Evolutionary conservation across 2,113 vertebrate species (phyloP).

Genomic region (Pogona vitticeps): DNA sequence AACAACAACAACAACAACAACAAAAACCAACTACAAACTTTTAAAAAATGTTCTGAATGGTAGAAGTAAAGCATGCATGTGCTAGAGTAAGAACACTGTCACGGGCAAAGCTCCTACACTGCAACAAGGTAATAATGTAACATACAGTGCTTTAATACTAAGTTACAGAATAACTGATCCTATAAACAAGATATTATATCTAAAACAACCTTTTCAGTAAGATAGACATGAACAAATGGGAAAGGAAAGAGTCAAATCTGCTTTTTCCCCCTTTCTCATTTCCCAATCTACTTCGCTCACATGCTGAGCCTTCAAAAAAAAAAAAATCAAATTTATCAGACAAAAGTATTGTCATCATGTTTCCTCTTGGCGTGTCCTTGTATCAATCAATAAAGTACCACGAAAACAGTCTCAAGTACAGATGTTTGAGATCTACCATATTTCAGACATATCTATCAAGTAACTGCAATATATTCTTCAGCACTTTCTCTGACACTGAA

Average conservation of each 20-base stretch:
- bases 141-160: not conserved
- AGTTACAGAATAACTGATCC: not conserved
- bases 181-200: too few relatives aligned
- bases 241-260: not conserved
- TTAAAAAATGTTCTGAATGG: not conserved
- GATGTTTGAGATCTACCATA: not conserved
- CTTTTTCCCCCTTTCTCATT: not conserved
- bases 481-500: not conserved
- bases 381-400: not conserved
- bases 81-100: not conserved
- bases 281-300: not conserved
- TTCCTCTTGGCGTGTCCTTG: not conserved
- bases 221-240: not conserved
- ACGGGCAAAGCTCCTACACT: not conserved
- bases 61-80: conserved; percentile 11
- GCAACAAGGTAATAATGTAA: accelerated
- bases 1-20: too few relatives aligned
- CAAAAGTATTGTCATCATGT: not conserved
- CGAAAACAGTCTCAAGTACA: too few relatives aligned
- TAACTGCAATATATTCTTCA: not conserved
- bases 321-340: not conserved
- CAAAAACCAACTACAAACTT: conserved; percentile 12
- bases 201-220: too few relatives aligned
- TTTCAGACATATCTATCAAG: not conserved
- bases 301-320: not conserved